Percentiles rank a stretch among this genome's conserved stretches.
Evolutionary conservation across 2,113 vertebrate species (phyloP).

Genomic region (Ivindomyrus marchei): DNA sequence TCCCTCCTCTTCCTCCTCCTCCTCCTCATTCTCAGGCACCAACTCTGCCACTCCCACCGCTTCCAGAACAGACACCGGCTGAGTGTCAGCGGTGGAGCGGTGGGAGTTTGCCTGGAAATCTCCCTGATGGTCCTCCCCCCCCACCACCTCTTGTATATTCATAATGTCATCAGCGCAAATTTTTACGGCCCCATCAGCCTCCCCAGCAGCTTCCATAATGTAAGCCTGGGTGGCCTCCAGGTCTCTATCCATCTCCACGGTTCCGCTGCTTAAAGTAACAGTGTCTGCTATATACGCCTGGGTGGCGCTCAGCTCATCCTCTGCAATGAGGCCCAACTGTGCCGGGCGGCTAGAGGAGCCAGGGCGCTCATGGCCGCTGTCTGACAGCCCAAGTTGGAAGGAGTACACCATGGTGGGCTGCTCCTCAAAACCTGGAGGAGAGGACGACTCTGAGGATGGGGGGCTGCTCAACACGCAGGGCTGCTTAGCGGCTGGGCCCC

Average conservation of each 20-base stretch:
- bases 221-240: conserved; percentile 41
- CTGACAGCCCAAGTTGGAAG: conserved; percentile 46
- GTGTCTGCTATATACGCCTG: conserved; percentile 28
- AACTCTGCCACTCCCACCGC: not conserved
- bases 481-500: conserved; percentile 22
- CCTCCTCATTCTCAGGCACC: conserved; percentile 18
- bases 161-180: conserved; percentile 26
- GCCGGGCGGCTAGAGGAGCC: too few species aligned
- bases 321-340: not conserved
- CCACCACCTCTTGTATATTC: conserved; percentile 1
- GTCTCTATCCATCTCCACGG: conserved; percentile 11
- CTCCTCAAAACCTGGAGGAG: conserved; percentile 19
- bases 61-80: conserved; percentile 27
- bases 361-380: conserved; percentile 29
- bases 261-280: not conserved
- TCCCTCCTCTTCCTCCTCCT: conserved; percentile 16
- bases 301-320: conserved; percentile 31
- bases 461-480: conserved; percentile 7
- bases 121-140: conserved; percentile 25
- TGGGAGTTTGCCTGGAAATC: conserved; percentile 9
- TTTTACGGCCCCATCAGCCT: conserved; percentile 38
- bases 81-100: conserved; percentile 31
- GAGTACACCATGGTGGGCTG: conserved; percentile 20
- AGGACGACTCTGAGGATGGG: not conserved
- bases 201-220: conserved; percentile 21